Evolutionary conservation across 2,113 vertebrate genomes (phyloP).

Genomic region (Sebastes schlegelii): DNA sequence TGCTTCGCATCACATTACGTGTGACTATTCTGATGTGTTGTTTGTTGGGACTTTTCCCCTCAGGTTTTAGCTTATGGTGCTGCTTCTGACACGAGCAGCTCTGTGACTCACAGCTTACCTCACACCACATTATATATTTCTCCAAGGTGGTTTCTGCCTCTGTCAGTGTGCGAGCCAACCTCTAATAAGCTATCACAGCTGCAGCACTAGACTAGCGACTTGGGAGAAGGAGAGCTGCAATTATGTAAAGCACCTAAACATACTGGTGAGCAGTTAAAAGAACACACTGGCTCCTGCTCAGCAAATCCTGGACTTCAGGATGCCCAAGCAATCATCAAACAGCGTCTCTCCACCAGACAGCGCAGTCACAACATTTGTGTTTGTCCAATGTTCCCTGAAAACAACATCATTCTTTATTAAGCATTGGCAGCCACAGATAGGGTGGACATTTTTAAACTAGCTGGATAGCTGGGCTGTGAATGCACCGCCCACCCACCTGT

Average conservation of each 20-base stretch:
- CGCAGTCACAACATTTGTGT: conserved; percentile 15
- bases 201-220: not conserved
- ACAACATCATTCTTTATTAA: conserved; percentile 11
- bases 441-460: conserved; percentile 44
- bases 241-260: conserved; percentile 37
- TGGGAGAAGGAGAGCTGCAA: conserved; percentile 26
- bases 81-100: conserved; percentile 24
- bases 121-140: conserved; percentile 27
- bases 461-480: conserved; percentile 32
- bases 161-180: not conserved
- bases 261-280: not conserved
- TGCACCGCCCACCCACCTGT: conserved; percentile 47
- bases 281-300: conserved; percentile 10
- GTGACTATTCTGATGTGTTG: conserved; percentile 19
- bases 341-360: not conserved
- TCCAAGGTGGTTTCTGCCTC: conserved; percentile 23
- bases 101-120: conserved; percentile 56
- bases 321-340: conserved; percentile 2
- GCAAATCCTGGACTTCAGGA: not conserved
- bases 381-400: conserved; percentile 6
- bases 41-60: conserved; percentile 21
- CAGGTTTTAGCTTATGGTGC: conserved; percentile 9
- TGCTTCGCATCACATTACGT: conserved; percentile 20
- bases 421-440: conserved; percentile 12
- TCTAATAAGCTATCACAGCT: conserved; percentile 45